Evolutionary conservation across 2,888 invertebrate species (phyloP), one percentile per base, ranked within the genome.

Genomic region (Drosophila merina): DNA sequence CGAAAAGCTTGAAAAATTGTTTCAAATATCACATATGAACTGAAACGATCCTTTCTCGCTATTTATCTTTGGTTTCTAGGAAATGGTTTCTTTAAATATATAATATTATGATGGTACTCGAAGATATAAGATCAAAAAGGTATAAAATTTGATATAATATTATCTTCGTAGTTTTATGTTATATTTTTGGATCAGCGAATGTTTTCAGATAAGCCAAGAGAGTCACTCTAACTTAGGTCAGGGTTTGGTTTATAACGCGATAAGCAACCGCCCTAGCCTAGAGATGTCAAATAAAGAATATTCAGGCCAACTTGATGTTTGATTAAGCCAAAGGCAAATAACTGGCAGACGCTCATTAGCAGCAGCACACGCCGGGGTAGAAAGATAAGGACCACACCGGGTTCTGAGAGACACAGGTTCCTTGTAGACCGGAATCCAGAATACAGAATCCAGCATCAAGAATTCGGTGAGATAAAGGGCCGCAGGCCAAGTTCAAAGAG

Each of bases 401-500:
- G 38, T 14, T 36, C 38, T 10, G 51, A 30, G 38, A 40, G 36
- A n/a, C 36, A 36, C 6, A 36, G 36, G 36, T 36, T 36, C 36
- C 36, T 36, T 5, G 12, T 12, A 36, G 31, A 36, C 28, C 30
- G 44, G 44, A 44, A 44, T 44, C 14, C 10, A 10, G 44, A 20
- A 20, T 20, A 20, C 20, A 20, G 20, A 8, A 25, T 44, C 20
- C 10, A 44, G 44, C 25, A 10, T 44, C 4, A 25, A 10, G 20
- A 44, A 44, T 9, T 8, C 36, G 4, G 38, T 30, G 0, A 56
- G 79, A 73, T 75, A 68, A 74, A 72, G 42, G 30, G 72, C 59
- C 57, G 62, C 57, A 54, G 73, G 72, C 40, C 57, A 62, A 75
- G 78, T 80, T 87, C 88, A 87, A 87, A 87, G 85, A 52, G 71